Conservation (phyloP, 2,888 invertebrate species). For the Notodromas monacha region DNA sequence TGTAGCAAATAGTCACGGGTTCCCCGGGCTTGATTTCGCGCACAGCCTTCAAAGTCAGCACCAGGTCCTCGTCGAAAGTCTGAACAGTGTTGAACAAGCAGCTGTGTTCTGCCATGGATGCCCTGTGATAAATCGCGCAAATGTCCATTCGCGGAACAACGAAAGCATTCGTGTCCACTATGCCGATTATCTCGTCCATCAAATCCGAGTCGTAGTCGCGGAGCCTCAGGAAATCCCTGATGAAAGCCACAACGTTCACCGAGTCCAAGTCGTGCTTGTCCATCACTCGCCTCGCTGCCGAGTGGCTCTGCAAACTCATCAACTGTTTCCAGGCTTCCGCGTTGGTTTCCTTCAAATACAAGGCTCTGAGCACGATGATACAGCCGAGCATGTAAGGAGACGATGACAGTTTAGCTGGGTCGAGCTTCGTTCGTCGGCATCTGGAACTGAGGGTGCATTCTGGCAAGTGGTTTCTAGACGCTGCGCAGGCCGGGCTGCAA, state of each 20-base stretch:
- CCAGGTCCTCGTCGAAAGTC: not conserved
- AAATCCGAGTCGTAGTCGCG: not conserved
- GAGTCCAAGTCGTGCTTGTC: not conserved
- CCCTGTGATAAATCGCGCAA: not conserved
- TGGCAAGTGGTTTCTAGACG: not conserved
- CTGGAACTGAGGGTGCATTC: not conserved
- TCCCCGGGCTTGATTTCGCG: not conserved
- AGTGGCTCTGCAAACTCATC: too few relatives aligned
- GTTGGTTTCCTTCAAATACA: too few relatives aligned
- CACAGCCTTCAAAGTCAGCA: not conserved
- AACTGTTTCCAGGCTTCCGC: too few relatives aligned
- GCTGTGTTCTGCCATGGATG: not conserved
- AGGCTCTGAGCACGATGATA: too few relatives aligned
- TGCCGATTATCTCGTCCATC: not conserved
- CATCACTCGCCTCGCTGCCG: too few relatives aligned
- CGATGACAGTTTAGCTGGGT: too few relatives aligned
- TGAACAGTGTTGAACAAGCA: not conserved
- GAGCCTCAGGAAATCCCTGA: slow-evolving; percentile 5
- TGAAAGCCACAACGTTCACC: slow-evolving; percentile 6
- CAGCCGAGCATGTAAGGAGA: too few relatives aligned
- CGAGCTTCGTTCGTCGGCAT: too few relatives aligned
- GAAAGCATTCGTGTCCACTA: not conserved
- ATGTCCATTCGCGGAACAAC: not conserved
- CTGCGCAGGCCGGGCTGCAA: not conserved
- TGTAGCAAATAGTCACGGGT: not conserved